Evolutionary conservation across 2,888 invertebrate genomes (phyloP).

Genomic region (Timema podura): DNA sequence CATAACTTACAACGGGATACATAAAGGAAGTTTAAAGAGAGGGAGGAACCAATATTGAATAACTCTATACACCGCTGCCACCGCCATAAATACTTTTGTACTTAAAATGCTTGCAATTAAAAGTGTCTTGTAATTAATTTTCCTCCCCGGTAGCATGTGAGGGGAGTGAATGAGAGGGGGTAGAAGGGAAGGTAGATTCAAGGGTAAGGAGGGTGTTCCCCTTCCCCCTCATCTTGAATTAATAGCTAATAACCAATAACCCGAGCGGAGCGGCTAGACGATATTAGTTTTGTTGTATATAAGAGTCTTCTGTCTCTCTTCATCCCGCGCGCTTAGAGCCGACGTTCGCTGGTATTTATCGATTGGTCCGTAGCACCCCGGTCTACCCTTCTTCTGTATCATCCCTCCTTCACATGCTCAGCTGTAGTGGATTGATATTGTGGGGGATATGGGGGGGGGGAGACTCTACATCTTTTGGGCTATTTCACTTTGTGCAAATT

Average conservation of each 20-base stretch:
- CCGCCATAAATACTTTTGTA: no score
- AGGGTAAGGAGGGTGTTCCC: no score
- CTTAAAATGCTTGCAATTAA: not conserved
- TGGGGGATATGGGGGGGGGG: not conserved
- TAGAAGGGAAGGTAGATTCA: no score
- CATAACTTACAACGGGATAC: no score
- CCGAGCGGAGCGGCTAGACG: constrained; percentile 7
- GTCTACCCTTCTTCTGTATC: not conserved
- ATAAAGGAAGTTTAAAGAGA: no score
- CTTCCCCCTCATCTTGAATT: constrained; percentile 17
- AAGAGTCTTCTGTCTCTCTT: not conserved
- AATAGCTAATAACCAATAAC: constrained; percentile 25
- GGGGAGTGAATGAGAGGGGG: no score
- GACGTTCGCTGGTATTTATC: constrained; percentile 21
- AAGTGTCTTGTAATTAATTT: constrained; percentile 15
- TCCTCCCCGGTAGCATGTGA: not conserved
- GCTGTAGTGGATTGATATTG: constrained; percentile 22
- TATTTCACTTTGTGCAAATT: no score
- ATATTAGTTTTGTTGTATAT: constrained; percentile 23
- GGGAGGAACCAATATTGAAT: no score
- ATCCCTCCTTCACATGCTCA: constrained; percentile 8
- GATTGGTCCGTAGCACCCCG: constrained; percentile 5
- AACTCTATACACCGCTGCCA: no score
- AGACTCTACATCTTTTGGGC: no score
- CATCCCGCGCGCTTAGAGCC: not conserved